These are phyloP conservation scores for Channa maculata DNA, from an alignment of 2,113 vertebrate species.

Conservation along the genomic window DNA sequence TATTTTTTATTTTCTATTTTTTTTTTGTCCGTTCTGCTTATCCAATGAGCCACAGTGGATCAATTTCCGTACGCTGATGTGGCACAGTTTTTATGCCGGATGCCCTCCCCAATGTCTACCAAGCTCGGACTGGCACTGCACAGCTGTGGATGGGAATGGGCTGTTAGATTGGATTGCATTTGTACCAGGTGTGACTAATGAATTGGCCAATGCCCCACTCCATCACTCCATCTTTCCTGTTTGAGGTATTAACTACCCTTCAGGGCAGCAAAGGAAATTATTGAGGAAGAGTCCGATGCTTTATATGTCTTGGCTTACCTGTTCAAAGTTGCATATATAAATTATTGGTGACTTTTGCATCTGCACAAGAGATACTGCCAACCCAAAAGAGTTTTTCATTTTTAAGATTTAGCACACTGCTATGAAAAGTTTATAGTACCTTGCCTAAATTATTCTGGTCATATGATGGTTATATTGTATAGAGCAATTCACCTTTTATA, in stretches of 20 bases:
- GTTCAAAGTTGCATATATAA: conserved; percentile 39
- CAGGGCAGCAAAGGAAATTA: conserved; percentile 64
- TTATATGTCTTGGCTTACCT: conserved; percentile 38
- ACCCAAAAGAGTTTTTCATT: conserved; percentile 14
- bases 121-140: too few species aligned
- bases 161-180: too few species aligned
- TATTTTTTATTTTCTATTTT: too few species aligned
- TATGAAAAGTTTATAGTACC: background rate
- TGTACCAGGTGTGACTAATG: too few species aligned
- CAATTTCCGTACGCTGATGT: too few species aligned
- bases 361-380: background rate
- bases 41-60: too few species aligned
- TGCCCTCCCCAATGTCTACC: too few species aligned
- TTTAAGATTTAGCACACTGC: conserved; percentile 1
- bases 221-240: conserved; percentile 56
- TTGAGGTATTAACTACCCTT: conserved; percentile 61
- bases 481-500: background rate
- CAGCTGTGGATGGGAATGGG: too few species aligned
- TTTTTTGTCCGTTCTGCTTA: too few species aligned
- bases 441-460: too few species aligned
- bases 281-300: conserved; percentile 39
- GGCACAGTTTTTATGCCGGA: too few species aligned
- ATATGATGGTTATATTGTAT: background rate
- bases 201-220: too few species aligned
- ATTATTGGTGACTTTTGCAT: conserved; percentile 22